Percentiles rank a stretch among this genome's conserved stretches.
Conservation (phyloP, 2,797 vertebrate species). For the Cyprinodon diabolis region DNA sequence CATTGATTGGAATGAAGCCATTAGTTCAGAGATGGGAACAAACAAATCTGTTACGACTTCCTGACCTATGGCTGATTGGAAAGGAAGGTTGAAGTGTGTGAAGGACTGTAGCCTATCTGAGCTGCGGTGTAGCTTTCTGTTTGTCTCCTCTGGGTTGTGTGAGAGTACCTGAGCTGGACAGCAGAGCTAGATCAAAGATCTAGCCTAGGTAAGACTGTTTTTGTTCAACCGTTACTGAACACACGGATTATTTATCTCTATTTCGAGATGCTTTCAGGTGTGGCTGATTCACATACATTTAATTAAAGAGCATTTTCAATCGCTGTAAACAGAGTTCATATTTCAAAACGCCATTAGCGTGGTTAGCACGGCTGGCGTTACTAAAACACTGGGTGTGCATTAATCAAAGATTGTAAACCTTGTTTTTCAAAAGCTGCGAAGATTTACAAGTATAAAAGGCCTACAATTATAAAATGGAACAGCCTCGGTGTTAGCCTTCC, state of each 20-base stretch:
- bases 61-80: conserved; percentile 33
- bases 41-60: conserved; percentile 43
- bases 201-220: conserved; percentile 53
- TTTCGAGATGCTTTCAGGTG: background rate
- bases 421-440: background rate
- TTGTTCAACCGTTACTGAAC: conserved; percentile 32
- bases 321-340: background rate
- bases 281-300: background rate
- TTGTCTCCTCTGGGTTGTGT: conserved; percentile 26
- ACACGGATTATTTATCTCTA: background rate
- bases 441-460: background rate
- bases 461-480: background rate
- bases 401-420: background rate
- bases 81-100: conserved; percentile 33
- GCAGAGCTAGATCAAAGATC: conserved; percentile 59
- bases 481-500: background rate
- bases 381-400: background rate
- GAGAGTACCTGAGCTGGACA: conserved; percentile 65
- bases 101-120: conserved; percentile 24
- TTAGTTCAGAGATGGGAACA: conserved; percentile 30
- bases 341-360: background rate
- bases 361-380: background rate
- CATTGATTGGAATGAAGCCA: conserved; percentile 49
- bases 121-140: conserved; percentile 23
- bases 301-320: background rate